These are phyloP conservation scores for Microplitis manilae DNA, from an alignment of 2,888 invertebrate species.

Conservation along the genomic window DNA sequence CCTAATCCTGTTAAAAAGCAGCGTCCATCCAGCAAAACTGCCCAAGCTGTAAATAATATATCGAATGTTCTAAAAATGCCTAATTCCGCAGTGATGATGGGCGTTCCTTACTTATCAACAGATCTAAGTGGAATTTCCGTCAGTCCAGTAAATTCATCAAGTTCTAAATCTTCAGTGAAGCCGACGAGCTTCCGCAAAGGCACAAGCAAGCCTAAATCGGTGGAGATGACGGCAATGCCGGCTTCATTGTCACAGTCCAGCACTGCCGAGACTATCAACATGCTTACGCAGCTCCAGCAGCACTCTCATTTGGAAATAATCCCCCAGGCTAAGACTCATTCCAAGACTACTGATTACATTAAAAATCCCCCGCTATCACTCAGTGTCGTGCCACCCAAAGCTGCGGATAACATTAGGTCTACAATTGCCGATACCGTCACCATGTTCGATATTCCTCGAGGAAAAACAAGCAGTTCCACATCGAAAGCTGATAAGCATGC, in stretches of 20 bases:
- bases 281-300: conserved; percentile 65
- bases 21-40: conserved; percentile 45
- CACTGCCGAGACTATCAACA: conserved; percentile 58
- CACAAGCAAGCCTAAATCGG: conserved; percentile 49
- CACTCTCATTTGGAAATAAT: conserved; percentile 68
- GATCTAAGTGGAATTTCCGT: conserved; percentile 64
- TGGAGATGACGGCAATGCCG: conserved; percentile 47
- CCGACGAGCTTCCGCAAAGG: conserved; percentile 49
- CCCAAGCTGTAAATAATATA: conserved; percentile 52
- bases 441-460: conserved; percentile 59
- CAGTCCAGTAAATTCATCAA: conserved; percentile 54
- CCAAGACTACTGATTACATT: conserved; percentile 57
- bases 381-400: conserved; percentile 58
- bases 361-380: conserved; percentile 57
- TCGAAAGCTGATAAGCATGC: conserved; percentile 58
- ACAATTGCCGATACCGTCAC: conserved; percentile 56
- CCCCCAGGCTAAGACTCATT: conserved; percentile 56
- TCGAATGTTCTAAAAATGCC: conserved; percentile 52
- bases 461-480: conserved; percentile 47
- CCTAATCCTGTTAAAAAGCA: conserved; percentile 54
- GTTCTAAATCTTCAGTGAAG: conserved; percentile 49
- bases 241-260: conserved; percentile 49
- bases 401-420: conserved; percentile 53
- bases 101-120: conserved; percentile 54
- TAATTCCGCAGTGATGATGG: conserved; percentile 44